Evolutionary conservation across 2,888 invertebrate species (phyloP), one percentile per base, ranked within the genome.

Genomic region (Seira sanloemensis): DNA sequence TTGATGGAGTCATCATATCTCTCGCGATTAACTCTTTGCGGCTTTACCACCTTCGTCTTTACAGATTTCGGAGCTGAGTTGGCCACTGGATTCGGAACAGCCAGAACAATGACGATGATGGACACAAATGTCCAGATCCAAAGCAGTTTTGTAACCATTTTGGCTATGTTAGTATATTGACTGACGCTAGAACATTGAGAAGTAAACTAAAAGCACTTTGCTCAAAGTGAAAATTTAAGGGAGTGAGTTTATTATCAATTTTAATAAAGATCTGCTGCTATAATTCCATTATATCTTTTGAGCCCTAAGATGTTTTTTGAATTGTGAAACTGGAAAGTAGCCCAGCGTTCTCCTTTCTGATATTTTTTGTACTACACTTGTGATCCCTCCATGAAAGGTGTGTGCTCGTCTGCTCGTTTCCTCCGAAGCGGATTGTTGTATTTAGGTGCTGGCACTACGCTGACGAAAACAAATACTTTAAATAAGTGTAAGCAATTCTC

Each of bases 1-100:
- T 94, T 94, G 69, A 97, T 94, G 85, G 96, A 95, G 90, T 95
- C 94, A 91, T 97, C 96, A 66, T 88, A 89, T n/a, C 89, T 84
- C 68, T 88, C 88, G 18, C 84, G 72, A 54, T 84, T 81, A 16
- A 82, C 74, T 50, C 87, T 72, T 24, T 67, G 78, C 19, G 72
- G 62, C 69, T 78, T 68, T 68, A 54, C 78, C 46, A 79, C 73
- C 67, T 79, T 79, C 21, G 73, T 79, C 26, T 79, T 79, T 5
- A 73, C 67, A 7, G 66, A 67, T 23, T 79, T 79, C 16, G 79
- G 79, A 21, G 79, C 79, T 0, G 79, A 79, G 19, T 79, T 79
- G 0, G 79, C 79, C 2, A 79, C 79, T 2, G 79, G 79, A 23
- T 79, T 79, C 1, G 79, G 79, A 21, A 73, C 79, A 0, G 65